Conservation (phyloP, 2,888 invertebrate genomes). For the Amiota mariae region DNA sequence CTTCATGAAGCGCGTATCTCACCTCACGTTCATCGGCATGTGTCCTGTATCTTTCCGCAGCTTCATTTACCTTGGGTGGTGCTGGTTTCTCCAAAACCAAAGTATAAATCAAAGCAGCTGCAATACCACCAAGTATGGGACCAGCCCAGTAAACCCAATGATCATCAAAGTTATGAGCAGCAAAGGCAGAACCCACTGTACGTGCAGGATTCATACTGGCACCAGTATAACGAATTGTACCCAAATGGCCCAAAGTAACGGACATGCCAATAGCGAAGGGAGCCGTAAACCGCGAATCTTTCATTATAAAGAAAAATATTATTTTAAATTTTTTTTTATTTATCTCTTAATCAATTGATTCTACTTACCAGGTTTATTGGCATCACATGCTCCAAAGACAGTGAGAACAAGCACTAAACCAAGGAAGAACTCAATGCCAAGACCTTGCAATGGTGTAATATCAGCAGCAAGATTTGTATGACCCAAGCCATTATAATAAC, state of each 20-base stretch:
- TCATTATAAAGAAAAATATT: no score
- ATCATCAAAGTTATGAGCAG: conserved; percentile 81
- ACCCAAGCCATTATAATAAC: conserved; percentile 79
- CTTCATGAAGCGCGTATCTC: conserved; percentile 62
- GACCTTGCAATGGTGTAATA: conserved; percentile 84
- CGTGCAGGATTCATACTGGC: conserved; percentile 95
- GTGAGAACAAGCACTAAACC: conserved; percentile 91
- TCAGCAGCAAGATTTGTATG: conserved; percentile 79
- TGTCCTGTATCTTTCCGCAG: conserved; percentile 71
- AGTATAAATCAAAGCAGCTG: conserved; percentile 84
- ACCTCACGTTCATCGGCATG: conserved; percentile 81
- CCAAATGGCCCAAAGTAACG: conserved; percentile 88
- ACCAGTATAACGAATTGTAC: conserved; percentile 88
- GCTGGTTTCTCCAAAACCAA: conserved; percentile 66
- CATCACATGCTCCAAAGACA: conserved; percentile 84
- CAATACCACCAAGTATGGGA: conserved; percentile 86
- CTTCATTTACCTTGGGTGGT: conserved; percentile 57
- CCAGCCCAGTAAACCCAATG: conserved; percentile 97
- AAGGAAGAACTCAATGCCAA: conserved; percentile 92
- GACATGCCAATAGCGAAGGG: conserved; percentile 92
- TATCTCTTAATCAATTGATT: neutral
- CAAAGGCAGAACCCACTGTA: conserved; percentile 89
- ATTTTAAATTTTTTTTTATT: neutral
- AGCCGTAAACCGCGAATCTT: conserved; percentile 86
- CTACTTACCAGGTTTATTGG: conserved; percentile 69